Evolutionary conservation across 2,888 invertebrate genomes (phyloP).

Genomic region (Caenorhabditis sp.): DNA sequence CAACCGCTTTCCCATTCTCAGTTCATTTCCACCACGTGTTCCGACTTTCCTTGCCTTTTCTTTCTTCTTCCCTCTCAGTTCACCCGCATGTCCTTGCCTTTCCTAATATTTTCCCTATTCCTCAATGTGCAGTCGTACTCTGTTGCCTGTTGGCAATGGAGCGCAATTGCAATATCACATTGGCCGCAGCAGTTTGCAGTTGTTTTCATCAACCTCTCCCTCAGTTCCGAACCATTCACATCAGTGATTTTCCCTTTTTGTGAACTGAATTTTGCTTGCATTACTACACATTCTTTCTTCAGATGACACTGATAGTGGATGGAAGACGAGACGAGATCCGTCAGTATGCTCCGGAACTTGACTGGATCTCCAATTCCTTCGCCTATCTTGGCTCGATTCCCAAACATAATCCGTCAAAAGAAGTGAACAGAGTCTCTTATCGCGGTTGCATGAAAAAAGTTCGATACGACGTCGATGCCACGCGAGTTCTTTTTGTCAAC

Average conservation of each 20-base stretch:
- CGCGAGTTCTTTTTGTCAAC: conserved; percentile 78
- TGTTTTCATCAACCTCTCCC: conserved; percentile 35
- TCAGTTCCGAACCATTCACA: conserved; percentile 34
- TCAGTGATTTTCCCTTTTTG: conserved; percentile 8
- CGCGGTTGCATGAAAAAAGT: conserved; percentile 81
- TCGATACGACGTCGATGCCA: conserved; percentile 78
- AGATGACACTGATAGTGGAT: conserved; percentile 81
- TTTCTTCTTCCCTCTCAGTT: conserved; percentile 33
- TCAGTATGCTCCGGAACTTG: conserved; percentile 78
- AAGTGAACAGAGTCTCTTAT: conserved; percentile 71
- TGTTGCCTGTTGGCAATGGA: neutral
- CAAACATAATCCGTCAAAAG: conserved; percentile 57
- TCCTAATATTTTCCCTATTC: neutral
- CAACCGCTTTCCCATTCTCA: conserved; percentile 45
- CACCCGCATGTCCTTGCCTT: conserved; percentile 38
- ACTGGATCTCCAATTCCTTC: conserved; percentile 78
- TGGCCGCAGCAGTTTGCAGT: conserved; percentile 39
- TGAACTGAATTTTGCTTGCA: neutral
- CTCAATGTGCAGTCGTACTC: neutral
- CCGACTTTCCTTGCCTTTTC: conserved; percentile 2
- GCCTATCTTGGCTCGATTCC: conserved; percentile 76
- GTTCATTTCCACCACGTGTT: conserved; percentile 25
- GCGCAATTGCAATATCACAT: neutral
- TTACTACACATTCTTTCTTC: conserved; percentile 45
- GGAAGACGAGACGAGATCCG: conserved; percentile 79